Base-by-base conservation (phyloP, 2,113 vertebrate species). In the Ovis aries region DNA sequence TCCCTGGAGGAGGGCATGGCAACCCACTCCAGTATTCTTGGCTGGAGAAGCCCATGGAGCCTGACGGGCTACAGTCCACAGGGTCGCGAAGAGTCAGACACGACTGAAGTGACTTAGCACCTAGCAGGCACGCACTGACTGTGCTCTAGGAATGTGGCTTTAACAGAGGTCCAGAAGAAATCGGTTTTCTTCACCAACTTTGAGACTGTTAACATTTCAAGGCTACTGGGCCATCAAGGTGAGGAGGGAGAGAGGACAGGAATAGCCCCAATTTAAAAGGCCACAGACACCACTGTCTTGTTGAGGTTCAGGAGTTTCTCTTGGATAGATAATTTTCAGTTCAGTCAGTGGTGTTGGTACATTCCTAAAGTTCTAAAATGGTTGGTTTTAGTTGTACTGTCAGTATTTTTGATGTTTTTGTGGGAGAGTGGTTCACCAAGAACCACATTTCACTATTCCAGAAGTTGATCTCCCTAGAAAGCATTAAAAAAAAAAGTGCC, bases 391-490 rank as follows among this genome's bases (percentile, higher is more conserved):
- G 33, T 55, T 84, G 31, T 91, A 82, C 89, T 53, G 71, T 62
- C n/a, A 78, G 53, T 62, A 45, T 87, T 64, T 97, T 88, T 95
- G 36, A 86, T 97, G 15, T 53, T 88, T 93, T 93, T 85, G 48
- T 84, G 87, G 48, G 33, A 91, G 53, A 94, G 45, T 57, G 52
- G 50, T 31, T 96, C 29, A 36, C 50, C 45, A 60, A 91, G 50
- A 31, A 50, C 36, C 57, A 90, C 45, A n/a, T 7, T 52, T 67
- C 74, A 88, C 17, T 15, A 52, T 94, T 92, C 62, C 19, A 48
- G 88, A 98, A 95, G n/a, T 53, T 10, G 11, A 14, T 83, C 67
- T 89, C 60, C 23, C 67, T 97, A 62, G 81, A 84, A 94, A 97
- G 71, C 55, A 90, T 80, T 90, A 6, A 74, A 71, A 74, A 74